A percentile compares a stretch with the other conserved stretches of the same genome.
Evolutionary conservation across 2,113 vertebrate species (phyloP).

Genomic region (Notothenia rossii): DNA sequence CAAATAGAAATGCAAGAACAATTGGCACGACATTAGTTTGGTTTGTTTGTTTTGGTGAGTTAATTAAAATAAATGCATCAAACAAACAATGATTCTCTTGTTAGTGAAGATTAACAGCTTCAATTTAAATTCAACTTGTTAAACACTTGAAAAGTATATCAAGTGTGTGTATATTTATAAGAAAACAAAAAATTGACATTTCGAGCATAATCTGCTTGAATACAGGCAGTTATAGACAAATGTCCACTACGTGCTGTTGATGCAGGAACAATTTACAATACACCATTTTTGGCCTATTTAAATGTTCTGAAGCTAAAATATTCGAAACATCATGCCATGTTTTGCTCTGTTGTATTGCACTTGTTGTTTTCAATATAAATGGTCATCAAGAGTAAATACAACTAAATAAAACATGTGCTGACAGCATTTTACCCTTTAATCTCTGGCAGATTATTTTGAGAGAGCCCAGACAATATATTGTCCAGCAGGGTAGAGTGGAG

Average conservation of each 20-base stretch:
- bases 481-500: no score
- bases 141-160: not conserved
- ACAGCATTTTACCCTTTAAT: no score
- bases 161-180: not conserved
- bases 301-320: no score
- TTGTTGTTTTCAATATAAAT: no score
- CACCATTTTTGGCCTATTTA: no score
- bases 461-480: no score
- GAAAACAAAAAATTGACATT: no score
- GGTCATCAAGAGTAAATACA: no score
- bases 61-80: not conserved
- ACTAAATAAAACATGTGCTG: no score
- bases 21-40: not conserved
- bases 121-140: not conserved
- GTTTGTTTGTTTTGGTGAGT: not conserved
- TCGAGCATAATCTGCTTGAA: not conserved
- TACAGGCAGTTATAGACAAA: not conserved
- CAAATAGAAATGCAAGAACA: constrained; percentile 11
- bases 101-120: constrained; percentile 11
- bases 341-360: no score
- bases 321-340: no score
- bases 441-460: no score
- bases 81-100: not conserved
- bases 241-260: not conserved
- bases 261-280: not conserved